These are phyloP conservation scores for Misgurnus anguillicaudatus DNA, from an alignment of 2,113 vertebrate species.

Conservation along the genomic window DNA sequence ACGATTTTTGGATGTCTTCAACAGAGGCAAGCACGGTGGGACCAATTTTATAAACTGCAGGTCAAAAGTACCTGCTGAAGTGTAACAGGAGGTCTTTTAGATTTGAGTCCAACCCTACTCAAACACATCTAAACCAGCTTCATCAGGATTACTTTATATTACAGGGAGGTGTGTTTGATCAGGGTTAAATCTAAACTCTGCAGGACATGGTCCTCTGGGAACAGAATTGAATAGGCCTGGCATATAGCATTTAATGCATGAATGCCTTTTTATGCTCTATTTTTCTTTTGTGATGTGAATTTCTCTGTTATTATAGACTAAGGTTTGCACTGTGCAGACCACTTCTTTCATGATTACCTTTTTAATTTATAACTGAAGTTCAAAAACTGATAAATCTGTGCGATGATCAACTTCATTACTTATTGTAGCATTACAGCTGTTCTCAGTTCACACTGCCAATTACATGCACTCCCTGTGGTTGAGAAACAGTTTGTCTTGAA, in stretches of 20 bases:
- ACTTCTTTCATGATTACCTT: neutral
- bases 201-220: neutral
- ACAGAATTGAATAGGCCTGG: neutral
- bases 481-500: neutral
- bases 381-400: slow-evolving; percentile 14
- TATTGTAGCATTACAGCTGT: slow-evolving; percentile 25
- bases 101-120: too few relatives aligned
- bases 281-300: neutral
- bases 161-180: neutral
- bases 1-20: neutral
- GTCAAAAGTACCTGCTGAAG: neutral
- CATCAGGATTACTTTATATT: neutral
- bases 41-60: neutral
- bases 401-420: slow-evolving; percentile 8
- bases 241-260: neutral
- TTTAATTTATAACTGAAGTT: neutral
- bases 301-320: neutral
- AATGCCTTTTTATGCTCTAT: neutral
- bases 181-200: neutral
- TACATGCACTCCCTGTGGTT: slow-evolving; percentile 11
- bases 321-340: neutral
- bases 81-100: neutral
- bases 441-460: slow-evolving; percentile 28
- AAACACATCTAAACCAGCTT: too few relatives aligned
- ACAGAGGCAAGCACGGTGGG: neutral